Conservation (phyloP, 1,140 invertebrate genomes). For the Aphaenogaster floridana region DNA sequence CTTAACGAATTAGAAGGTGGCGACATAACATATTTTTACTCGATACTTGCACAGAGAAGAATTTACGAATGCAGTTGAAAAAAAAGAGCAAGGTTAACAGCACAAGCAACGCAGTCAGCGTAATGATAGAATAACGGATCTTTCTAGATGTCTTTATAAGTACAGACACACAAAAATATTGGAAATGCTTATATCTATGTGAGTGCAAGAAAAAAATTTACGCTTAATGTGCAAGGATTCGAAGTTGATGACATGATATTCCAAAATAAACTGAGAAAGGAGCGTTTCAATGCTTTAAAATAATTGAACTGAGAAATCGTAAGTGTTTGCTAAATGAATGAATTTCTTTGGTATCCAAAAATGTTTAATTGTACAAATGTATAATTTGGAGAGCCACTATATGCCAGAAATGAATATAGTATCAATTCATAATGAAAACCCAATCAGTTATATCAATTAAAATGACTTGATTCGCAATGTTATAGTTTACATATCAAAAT, state of each 20-base stretch:
- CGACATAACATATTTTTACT: conserved; percentile 57
- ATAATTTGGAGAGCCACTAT: conserved; percentile 10
- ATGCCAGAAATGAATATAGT: conserved; percentile 17
- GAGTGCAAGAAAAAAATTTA: conserved; percentile 29
- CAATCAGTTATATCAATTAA: conserved; percentile 8
- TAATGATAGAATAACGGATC: not conserved
- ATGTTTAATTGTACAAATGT: conserved; percentile 26
- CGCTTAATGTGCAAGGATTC: conserved; percentile 32
- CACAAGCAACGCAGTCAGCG: not conserved
- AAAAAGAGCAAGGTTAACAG: conserved; percentile 12
- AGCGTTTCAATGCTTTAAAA: conserved; percentile 56
- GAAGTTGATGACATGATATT: conserved; percentile 24
- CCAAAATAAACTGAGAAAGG: conserved; percentile 22
- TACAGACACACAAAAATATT: not conserved
- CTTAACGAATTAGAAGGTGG: conserved; percentile 48
- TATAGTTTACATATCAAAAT: conserved; percentile 30
- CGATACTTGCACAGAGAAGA: conserved; percentile 39
- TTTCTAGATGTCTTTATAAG: conserved; percentile 13
- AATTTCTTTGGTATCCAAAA: not conserved
- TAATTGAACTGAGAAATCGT: conserved; percentile 3
- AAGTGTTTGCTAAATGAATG: not conserved
- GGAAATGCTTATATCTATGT: conserved; percentile 25
- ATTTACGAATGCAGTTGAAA: conserved; percentile 39
- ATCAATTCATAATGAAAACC: conserved; percentile 21
- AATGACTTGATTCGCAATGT: conserved; percentile 7